Conservation (phyloP, 2,888 invertebrate species). For the Orchesella flavescens region DNA sequence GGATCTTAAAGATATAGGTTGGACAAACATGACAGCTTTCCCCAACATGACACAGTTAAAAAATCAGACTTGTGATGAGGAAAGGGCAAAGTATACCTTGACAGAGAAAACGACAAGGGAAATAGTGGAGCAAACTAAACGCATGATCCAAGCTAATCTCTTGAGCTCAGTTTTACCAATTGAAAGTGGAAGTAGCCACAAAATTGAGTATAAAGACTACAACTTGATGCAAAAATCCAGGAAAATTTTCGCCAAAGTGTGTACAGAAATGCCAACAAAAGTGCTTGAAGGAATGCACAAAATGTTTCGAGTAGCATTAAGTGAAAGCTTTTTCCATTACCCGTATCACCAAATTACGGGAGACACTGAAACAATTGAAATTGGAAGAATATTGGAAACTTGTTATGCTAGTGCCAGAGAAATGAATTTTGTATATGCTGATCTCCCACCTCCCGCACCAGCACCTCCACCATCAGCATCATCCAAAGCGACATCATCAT, state of each 20-base stretch:
- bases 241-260: constrained; percentile 58
- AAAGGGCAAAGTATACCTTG: constrained; percentile 17
- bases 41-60: not conserved
- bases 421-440: constrained; percentile 40
- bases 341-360: constrained; percentile 54
- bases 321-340: constrained; percentile 61
- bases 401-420: constrained; percentile 41
- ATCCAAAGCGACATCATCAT: not conserved
- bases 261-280: constrained; percentile 51
- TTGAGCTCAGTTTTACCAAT: not conserved
- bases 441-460: not conserved
- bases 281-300: constrained; percentile 59
- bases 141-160: constrained; percentile 56
- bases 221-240: constrained; percentile 61
- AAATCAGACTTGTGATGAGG: constrained; percentile 15
- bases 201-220: constrained; percentile 53
- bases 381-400: constrained; percentile 34
- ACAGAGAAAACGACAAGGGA: constrained; percentile 57
- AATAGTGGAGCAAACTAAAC: constrained; percentile 63
- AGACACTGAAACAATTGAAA: constrained; percentile 18
- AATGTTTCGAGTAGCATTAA: constrained; percentile 66
- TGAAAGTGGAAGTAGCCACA: too few relatives aligned
- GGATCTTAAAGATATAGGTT: constrained; percentile 36
- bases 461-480: constrained; percentile 5
- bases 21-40: not conserved